phyloP scores from a whole-genome alignment of 2,113 vertebrate species.

The Corythornis vintsioides region DNA sequence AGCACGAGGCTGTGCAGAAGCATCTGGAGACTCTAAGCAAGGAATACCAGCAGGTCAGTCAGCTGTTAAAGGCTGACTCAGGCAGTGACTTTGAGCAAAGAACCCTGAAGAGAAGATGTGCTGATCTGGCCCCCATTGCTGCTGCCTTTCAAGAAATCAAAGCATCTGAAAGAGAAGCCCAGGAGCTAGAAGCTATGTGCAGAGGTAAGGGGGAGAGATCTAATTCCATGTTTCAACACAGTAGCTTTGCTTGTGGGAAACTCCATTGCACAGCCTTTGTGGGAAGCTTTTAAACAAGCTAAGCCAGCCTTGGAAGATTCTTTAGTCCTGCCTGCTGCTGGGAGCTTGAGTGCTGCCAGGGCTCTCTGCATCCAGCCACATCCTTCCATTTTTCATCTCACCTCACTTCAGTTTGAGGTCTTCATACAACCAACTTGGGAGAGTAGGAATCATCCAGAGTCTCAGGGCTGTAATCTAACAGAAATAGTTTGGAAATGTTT shows the following conservation, averaged over 20 bases:
- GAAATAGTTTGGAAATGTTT: neutral
- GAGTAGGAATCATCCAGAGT: neutral
- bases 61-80: conserved; percentile 43
- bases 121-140: conserved; percentile 69
- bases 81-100: conserved; percentile 64
- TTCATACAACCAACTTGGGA: neutral
- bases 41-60: conserved; percentile 70
- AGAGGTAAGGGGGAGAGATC: conserved; percentile 68
- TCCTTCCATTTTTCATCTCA: neutral
- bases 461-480: neutral
- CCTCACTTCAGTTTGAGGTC: neutral
- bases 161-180: conserved; percentile 70
- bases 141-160: conserved; percentile 71
- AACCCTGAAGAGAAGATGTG: conserved; percentile 59
- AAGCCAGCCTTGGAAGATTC: neutral
- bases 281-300: neutral
- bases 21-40: conserved; percentile 71
- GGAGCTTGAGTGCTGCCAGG: fast-evolving
- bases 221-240: neutral
- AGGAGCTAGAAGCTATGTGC: conserved; percentile 79
- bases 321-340: neutral
- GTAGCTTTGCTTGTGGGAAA: neutral
- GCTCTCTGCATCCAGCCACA: neutral
- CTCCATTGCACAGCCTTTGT: neutral
- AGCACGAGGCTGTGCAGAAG: conserved; percentile 70